Conservation (phyloP, 2,797 vertebrate species). For the Gadopsis bispinosus region DNA sequence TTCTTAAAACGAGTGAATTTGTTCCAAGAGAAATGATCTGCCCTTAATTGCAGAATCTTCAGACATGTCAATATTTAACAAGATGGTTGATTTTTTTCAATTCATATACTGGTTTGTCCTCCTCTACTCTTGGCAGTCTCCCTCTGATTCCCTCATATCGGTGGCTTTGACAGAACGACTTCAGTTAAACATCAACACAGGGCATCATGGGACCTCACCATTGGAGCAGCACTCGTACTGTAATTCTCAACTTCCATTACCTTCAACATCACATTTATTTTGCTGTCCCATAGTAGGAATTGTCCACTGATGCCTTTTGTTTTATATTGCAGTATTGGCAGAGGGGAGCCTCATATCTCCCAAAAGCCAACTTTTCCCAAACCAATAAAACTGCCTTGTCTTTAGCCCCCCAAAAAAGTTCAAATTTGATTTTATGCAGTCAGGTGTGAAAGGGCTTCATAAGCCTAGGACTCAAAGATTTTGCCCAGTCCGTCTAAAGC, state of each 20-base stretch:
- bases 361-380: neutral
- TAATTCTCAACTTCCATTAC: slow-evolving; percentile 8
- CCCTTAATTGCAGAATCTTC: slow-evolving; percentile 11
- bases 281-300: neutral
- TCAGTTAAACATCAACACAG: slow-evolving; percentile 2
- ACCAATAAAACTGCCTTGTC: neutral
- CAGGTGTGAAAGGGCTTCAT: neutral
- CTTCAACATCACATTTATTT: slow-evolving; percentile 8
- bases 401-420: neutral
- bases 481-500: neutral
- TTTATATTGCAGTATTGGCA: slow-evolving; percentile 8
- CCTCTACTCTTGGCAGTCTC: neutral
- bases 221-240: neutral
- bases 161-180: slow-evolving; percentile 14
- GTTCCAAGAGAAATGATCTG: neutral
- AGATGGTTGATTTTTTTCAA: neutral
- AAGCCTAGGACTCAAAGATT: neutral
- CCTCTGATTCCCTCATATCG: slow-evolving; percentile 8
- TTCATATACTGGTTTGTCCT: slow-evolving; percentile 7
- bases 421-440: neutral
- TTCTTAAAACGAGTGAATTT: slow-evolving; percentile 2
- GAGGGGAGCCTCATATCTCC: neutral
- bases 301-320: neutral
- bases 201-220: neutral
- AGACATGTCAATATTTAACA: slow-evolving; percentile 1